phyloP scores from a whole-genome alignment of 1,140 invertebrate genomes.

The Vollenhovia emeryi region DNA sequence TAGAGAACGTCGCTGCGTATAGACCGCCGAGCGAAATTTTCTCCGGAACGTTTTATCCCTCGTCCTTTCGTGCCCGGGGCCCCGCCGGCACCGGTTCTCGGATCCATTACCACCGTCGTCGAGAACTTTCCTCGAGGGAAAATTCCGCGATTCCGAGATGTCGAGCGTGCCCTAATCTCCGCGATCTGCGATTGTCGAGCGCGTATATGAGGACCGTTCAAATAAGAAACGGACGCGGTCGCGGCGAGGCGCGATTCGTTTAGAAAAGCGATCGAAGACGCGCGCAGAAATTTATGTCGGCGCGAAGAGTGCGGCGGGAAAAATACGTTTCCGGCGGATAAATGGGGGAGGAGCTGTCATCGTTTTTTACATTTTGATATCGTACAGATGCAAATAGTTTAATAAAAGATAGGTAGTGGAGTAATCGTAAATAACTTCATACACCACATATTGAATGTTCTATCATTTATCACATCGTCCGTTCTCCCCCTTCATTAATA shows the following conservation, averaged over 20 bases:
- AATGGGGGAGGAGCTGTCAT: background rate
- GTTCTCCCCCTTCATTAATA: background rate
- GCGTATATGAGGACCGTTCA: constrained; percentile 26
- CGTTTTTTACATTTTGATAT: constrained; percentile 1
- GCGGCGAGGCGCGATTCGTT: background rate
- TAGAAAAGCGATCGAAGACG: background rate
- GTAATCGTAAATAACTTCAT: constrained; percentile 12
- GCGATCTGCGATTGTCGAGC: constrained; percentile 41
- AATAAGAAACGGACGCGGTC: constrained; percentile 26
- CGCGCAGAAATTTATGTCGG: constrained; percentile 5
- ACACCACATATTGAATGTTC: background rate
- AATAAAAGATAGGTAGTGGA: background rate
- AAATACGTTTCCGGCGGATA: background rate
- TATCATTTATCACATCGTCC: background rate
- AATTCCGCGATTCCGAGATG: constrained; percentile 53
- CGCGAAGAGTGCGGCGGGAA: background rate
- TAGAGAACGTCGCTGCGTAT: background rate
- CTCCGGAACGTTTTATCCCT: constrained; percentile 31
- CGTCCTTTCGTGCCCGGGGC: constrained; percentile 42
- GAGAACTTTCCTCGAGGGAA: constrained; percentile 45
- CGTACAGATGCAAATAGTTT: background rate
- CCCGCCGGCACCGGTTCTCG: background rate
- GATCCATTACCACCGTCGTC: constrained; percentile 61
- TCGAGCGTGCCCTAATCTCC: constrained; percentile 45
- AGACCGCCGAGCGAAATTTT: constrained; percentile 61